Evolutionary conservation across 2,797 vertebrate genomes (phyloP), one percentile per base, ranked within the genome.

Genomic region (Spinus pinus): DNA sequence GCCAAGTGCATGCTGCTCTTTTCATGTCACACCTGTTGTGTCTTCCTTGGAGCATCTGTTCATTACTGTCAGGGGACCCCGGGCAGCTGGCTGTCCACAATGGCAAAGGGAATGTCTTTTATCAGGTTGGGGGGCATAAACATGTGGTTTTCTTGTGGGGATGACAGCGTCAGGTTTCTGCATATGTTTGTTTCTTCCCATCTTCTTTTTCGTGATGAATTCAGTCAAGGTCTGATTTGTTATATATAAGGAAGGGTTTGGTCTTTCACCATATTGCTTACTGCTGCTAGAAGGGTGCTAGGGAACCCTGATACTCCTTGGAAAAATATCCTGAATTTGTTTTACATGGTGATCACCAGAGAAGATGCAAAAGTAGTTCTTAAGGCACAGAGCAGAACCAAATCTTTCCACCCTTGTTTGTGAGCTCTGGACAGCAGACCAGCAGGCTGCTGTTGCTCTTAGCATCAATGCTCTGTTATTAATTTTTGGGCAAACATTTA

Each of bases 111-210:
- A 92, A 87, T 71, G 46, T 31, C 81, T 85, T 77, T 87, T 64
- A n/a, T 77, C 83, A 50, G 35, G 20, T 0, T 90, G 62, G 21
- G 64, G 49, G 57, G 9, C 42, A 41, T 41, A 66, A 27, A 46
- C 6, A 10, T 1, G 7, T 24, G 39, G 31, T 70, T 92, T 81
- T 47, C 70, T 44, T 15, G 12, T 30, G 54, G 51, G 75, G 54
- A 61, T 62, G 81, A 81, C 69, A 91, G 81, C 12, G 8, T 25
- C 56, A 71, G 71, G 18, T 78, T 82, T 80, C 64, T 87, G 47
- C 39, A 13, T 17, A 4, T 27, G 14, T 77, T 88, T 73, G 42
- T 61, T 87, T 74, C 54, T 89, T 85, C 25, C 28, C 35, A 31
- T 83, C 42, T 70, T 56, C 33, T 41, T 71, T 91, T 77, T 81